Base-by-base conservation (phyloP, 2,113 vertebrate genomes). In the Alligator mississippiensis region DNA sequence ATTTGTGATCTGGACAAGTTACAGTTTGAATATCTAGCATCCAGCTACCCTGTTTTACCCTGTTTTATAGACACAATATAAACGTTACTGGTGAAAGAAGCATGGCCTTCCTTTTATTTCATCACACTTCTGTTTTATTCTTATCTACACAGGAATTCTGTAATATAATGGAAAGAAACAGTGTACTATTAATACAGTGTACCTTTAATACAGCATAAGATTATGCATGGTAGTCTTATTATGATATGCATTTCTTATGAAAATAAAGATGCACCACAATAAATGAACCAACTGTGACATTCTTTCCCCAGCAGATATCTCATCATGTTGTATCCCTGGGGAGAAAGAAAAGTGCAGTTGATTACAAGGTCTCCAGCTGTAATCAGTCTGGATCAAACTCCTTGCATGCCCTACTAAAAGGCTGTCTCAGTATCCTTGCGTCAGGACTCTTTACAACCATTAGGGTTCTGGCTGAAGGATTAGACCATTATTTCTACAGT, bases 281-380 rank as follows among this genome's bases (percentile, higher is more conserved):
- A 90, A 74, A 93, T 85, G 78, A 92, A 90, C 27, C 64, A 80
- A 30, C 19, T 0, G 54, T 91, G 86, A 89, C 78, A 85, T 89
- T 4, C 62, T 87, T 28, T 88, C 85, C 80, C 88, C 66, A 87
- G 87, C 64, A 85, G 95, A 90, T 64, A 94, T 92, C 87, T 84
- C 84, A 57, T 92, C 55, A 24, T 11, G 64, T 34, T 77, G 12
- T 77, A 77, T 62, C 61, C 94, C 28, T 75, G 83, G 19, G 34
- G 68, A 4, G 1, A 0, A 1, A 2, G 15, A 22, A 8, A 70
- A 59, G 68, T 30, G 11, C 38, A 58, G 57, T 34, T 86, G 82
- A 96, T 96, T 93, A 77, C 70, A 82, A 74, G 92, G 82, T 95
- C 75, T 93, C 88, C 95, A 96, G 94, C 88, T 96, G 95, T 86